Evolutionary conservation across 2,888 invertebrate species (phyloP), one percentile per base, ranked within the genome.

Genomic region (Alitta virens): DNA sequence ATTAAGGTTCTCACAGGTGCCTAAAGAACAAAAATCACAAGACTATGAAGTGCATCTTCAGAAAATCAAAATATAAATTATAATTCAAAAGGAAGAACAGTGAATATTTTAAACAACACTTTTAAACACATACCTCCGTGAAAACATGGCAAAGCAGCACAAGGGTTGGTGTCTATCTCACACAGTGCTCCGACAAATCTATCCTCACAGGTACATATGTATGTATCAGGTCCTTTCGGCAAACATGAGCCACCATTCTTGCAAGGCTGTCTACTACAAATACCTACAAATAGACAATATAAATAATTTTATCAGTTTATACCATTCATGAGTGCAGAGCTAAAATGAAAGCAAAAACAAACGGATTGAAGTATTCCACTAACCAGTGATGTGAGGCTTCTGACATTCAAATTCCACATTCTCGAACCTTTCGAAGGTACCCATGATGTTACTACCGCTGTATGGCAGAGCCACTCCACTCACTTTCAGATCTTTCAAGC

Each of bases 401-500:
- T 77, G 76, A 72, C 85, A 84, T 42, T 78, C 77, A 66, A 82
- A 79, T 58, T 81, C 75, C 1, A 82, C 75, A 56, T 77, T 72
- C 63, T 76, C 72, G 63, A 82, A 75, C 53, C 75, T 56, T 88
- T 76, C 74, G 43, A 76, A 67, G 27, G 70, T 68, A 16, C 77
- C 81, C 14, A 81, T 76, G 51, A 74, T 1, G 86, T 86, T 89
- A 73, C 74, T 75, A 27, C 77, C 77, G 9, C 69, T 68, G 51
- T 78, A 72, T 1, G 94, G 93, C 57, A 95, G 86, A 0, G 87
- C 84, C 7, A 88, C 87, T 62, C 89, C 87, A 60, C 91, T 89
- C 56, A 96, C 86, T 63, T 88, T 85, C 33, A 95, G 87, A 74
- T 93, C 92, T 64, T 93, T 89, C 86, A 97, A 88, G 79, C 97